A percentile compares a stretch with the other conserved stretches of the same genome.
Evolutionary conservation across 2,797 vertebrate species (phyloP).

Genomic region (Acipenser ruthenus): DNA sequence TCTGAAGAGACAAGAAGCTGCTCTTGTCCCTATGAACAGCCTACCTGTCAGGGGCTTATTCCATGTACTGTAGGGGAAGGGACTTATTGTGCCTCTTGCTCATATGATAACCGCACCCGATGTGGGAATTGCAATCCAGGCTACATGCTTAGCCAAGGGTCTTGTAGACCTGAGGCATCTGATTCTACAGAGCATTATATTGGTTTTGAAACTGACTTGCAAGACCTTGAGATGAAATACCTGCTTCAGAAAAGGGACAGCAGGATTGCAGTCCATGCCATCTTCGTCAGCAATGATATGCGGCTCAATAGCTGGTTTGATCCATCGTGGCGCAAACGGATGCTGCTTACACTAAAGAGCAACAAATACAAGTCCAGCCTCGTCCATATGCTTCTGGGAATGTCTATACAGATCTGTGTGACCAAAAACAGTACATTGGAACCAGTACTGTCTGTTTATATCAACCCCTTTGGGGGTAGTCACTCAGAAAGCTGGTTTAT

Average conservation of each 20-base stretch:
- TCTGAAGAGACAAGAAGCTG: constrained; percentile 81
- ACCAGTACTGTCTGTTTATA: constrained; percentile 83
- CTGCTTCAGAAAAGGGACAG: constrained; percentile 80
- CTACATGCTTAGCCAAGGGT: constrained; percentile 86
- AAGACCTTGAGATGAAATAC: constrained; percentile 84
- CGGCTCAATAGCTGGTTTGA: constrained; percentile 96
- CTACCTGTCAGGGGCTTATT: constrained; percentile 71
- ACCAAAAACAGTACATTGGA: constrained; percentile 96
- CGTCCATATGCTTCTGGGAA: constrained; percentile 93
- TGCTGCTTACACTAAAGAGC: constrained; percentile 93
- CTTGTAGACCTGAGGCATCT: constrained; percentile 85
- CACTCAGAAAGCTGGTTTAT: constrained; percentile 98
- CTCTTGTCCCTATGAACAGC: constrained; percentile 82
- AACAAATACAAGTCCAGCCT: constrained; percentile 95
- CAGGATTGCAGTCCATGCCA: constrained; percentile 82
- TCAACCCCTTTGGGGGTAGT: constrained; percentile 96
- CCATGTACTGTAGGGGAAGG: constrained; percentile 84
- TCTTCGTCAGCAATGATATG: constrained; percentile 96
- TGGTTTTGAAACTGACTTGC: constrained; percentile 89
- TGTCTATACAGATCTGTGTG: constrained; percentile 91
- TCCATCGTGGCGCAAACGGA: constrained; percentile 89
- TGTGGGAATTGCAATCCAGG: constrained; percentile 84
- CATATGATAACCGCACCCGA: constrained; percentile 85
- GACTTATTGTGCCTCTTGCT: constrained; percentile 73
- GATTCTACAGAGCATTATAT: constrained; percentile 94